Evolutionary conservation across 2,113 vertebrate genomes (phyloP), one percentile per base, ranked within the genome.

Genomic region (Cyanoramphus novaezelandiae): DNA sequence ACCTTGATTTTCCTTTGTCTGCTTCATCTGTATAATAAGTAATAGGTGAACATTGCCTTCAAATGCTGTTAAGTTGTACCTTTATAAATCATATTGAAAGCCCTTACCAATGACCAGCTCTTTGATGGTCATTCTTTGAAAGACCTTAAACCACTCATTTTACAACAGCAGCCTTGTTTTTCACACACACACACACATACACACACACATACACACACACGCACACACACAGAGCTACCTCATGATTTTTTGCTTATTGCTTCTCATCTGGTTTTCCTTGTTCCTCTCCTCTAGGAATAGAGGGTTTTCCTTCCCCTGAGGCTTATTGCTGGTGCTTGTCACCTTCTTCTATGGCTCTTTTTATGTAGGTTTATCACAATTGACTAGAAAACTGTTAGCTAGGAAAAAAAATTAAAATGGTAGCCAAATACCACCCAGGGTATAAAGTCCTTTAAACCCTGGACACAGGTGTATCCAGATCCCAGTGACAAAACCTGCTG

Each of bases 141-240:
- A n/a, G 33, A n/a, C 20, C 33, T 59, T 59, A n/a, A 59, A 59
- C 13, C 33, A n/a, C 57, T 59, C 57, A 15, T 59, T 59, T 59
- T n/a, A 20, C 33, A n/a, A 13, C 57, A 59, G 57, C 57, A 14
- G 13, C 57, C 60, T 63, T 72, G 71, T 77, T 89, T 79, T 35
- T 68, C 59, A 12, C 7, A 20, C 1, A 46, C 3, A 13, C 1
- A 37, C 10, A 28, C 6, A 25, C 6, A 46, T n/a, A n/a, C n/a
- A 63, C 3, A 31, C 19, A 23, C 6, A 9, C 6, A 13, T 4
- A 28, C 11, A 14, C 7, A 24, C 1, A 43, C 41, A 43, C 41
- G 16, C 41, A 14, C 7, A 24, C 1, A 28, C 6, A 25, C 6
- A 46, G 28, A 2, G 1, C 1, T 25, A 29, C 31, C 4, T 46